Percentiles rank a stretch among this genome's conserved stretches.
Evolutionary conservation across 2,113 vertebrate species (phyloP).

Genomic region (Cyanistes caeruleus): DNA sequence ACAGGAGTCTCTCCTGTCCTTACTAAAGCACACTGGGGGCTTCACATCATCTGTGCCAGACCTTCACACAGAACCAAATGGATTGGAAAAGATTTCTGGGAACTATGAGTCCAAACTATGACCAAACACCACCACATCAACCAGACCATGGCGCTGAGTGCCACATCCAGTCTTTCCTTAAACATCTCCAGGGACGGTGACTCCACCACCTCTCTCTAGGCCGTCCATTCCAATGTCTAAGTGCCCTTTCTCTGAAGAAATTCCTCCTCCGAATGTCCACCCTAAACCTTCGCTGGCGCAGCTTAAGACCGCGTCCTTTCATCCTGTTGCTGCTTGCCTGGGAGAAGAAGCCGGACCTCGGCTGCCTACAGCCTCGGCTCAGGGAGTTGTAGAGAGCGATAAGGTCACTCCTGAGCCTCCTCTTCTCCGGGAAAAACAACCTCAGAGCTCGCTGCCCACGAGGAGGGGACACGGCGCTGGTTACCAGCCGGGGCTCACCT

Average conservation of each 20-base stretch:
- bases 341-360: neutral
- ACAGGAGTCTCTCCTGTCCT: neutral
- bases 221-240: neutral
- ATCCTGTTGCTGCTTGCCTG: neutral
- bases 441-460: neutral
- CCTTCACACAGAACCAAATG: neutral
- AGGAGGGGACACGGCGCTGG: neutral
- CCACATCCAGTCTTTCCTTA: neutral
- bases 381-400: neutral
- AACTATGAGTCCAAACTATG: neutral
- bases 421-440: neutral
- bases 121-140: neutral
- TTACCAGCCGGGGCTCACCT: constrained; percentile 75
- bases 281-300: neutral
- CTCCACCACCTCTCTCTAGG: neutral
- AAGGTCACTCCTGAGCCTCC: neutral
- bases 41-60: rapidly evolving
- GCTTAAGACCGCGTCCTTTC: neutral
- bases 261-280: neutral
- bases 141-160: neutral
- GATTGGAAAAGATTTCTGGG: neutral
- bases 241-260: neutral
- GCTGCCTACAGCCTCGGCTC: neutral
- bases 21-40: rapidly evolving
- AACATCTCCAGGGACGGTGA: neutral